A percentile compares a stretch with the other conserved stretches of the same genome.
phyloP scores from a whole-genome alignment of 2,113 vertebrate genomes.

The Orientallactaga bullata region DNA sequence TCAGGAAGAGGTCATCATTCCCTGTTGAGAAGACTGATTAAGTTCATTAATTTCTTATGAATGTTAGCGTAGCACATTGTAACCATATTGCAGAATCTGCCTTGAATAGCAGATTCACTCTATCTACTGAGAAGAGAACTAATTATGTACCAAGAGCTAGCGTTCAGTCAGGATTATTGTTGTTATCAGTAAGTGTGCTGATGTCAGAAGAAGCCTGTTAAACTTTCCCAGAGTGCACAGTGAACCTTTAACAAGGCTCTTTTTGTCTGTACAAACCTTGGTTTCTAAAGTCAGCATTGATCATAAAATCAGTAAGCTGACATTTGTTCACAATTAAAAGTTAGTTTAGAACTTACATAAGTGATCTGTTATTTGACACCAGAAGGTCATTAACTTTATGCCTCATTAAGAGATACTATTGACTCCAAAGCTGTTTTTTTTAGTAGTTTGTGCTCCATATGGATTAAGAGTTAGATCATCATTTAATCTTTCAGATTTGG shows the following conservation, averaged over 20 bases:
- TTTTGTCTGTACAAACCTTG: slow-evolving; percentile 33
- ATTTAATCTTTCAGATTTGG: slow-evolving; percentile 17
- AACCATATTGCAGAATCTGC: not conserved
- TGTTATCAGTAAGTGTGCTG: not conserved
- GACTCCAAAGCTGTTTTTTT: not conserved
- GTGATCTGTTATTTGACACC: slow-evolving; percentile 1
- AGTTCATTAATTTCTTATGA: slow-evolving; percentile 39
- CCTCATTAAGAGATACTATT: slow-evolving; percentile 27
- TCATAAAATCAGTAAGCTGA: slow-evolving; percentile 24
- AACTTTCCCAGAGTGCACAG: slow-evolving; percentile 19
- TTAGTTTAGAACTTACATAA: slow-evolving; percentile 9
- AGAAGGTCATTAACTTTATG: slow-evolving; percentile 28
- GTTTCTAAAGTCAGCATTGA: slow-evolving; percentile 36
- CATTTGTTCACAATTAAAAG: not conserved
- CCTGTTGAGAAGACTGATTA: not conserved
- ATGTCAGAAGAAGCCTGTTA: not conserved
- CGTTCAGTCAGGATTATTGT: slow-evolving; percentile 14
- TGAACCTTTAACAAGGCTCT: slow-evolving; percentile 24
- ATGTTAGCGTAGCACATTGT: not conserved
- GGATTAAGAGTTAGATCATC: not conserved
- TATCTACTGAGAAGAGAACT: slow-evolving; percentile 10
- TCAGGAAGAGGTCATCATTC: not conserved
- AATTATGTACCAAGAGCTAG: slow-evolving; percentile 22
- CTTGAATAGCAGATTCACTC: slow-evolving; percentile 1
- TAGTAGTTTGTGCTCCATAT: not conserved